phyloP scores from a whole-genome alignment of 2,888 invertebrate genomes.

The Sesamia inferens region DNA sequence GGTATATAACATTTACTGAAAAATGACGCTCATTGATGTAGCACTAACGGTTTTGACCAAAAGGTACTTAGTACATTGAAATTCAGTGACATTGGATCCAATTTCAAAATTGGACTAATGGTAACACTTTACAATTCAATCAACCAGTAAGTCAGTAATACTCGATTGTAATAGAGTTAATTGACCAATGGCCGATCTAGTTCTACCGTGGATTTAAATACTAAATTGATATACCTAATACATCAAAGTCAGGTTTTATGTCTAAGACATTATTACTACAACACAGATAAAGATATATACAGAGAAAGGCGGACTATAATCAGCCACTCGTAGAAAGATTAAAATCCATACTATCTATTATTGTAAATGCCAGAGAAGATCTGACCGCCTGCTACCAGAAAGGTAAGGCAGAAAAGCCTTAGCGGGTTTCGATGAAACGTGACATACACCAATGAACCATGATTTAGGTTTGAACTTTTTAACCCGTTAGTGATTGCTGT shows the following conservation, averaged over 20 bases:
- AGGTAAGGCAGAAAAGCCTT: no score
- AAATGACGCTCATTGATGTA: not conserved
- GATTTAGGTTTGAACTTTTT: not conserved
- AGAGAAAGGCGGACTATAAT: not conserved
- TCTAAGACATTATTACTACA: not conserved
- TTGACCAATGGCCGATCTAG: not conserved
- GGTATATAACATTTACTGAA: no score
- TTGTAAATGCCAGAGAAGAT: not conserved
- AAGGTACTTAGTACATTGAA: not conserved
- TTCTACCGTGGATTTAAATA: not conserved
- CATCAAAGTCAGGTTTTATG: not conserved
- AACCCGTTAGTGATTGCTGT: not conserved
- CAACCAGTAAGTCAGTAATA: rapidly evolving
- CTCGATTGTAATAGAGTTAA: not conserved
- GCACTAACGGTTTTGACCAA: no score
- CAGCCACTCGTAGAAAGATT: not conserved
- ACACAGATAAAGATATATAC: not conserved
- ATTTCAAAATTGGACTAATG: not conserved
- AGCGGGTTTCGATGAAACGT: not conserved
- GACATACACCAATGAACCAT: not conserved
- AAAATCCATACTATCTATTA: not conserved
- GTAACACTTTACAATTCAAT: not conserved
- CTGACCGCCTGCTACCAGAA: not conserved
- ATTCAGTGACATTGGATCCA: not conserved
- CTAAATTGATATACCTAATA: not conserved